Evolutionary conservation across 2,888 invertebrate genomes (phyloP), one percentile per base, ranked within the genome.

Genomic region (Sesia apiformis): DNA sequence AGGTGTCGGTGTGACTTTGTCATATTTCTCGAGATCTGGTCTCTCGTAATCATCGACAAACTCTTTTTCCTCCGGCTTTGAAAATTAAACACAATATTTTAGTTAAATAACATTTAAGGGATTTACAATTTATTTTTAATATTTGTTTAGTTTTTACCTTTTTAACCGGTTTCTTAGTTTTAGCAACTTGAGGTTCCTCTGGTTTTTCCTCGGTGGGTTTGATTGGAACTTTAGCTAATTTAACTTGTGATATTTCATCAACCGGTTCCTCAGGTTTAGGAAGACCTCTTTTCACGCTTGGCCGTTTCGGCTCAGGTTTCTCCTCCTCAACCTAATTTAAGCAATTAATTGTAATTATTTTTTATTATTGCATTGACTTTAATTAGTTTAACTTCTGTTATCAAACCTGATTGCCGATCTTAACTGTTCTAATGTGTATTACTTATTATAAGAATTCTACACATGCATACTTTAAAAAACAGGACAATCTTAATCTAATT

Each of bases 11-110:
- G 87, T 80, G 49, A 90, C 59, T 77, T 92, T 92, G 69, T 93
- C 92, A 67, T 93, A 94, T 80, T 92, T 93, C 71, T 94, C 94
- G 56, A 94, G 84, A 40, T 92, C 92, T 0, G 94, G 92, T 60
- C 93, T 90, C 73, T 95, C 94, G 70, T 95, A 95, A 79, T 95
- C 95, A 49, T 93, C 93, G 55, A 91, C 85, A 53, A 90, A 87
- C 60, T 92, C 92, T 60, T 87, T 83, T 63, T 90, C 90, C 59
- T 72, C 80, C 49, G 81, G 83, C 84, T 86, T 78, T 60, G 69
- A 74, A 67, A 64, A 52, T 57, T 53, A n/a, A 53, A 51, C 3
- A 6, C 38, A 39, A 51, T 51, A 39, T 39, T 49, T 49, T 3
- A 49, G 6, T 46, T 4, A n/a, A 40, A n/a, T 39, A 3, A 5